Conservation (phyloP, 2,888 invertebrate genomes). For the Apodemia hepburni region DNA sequence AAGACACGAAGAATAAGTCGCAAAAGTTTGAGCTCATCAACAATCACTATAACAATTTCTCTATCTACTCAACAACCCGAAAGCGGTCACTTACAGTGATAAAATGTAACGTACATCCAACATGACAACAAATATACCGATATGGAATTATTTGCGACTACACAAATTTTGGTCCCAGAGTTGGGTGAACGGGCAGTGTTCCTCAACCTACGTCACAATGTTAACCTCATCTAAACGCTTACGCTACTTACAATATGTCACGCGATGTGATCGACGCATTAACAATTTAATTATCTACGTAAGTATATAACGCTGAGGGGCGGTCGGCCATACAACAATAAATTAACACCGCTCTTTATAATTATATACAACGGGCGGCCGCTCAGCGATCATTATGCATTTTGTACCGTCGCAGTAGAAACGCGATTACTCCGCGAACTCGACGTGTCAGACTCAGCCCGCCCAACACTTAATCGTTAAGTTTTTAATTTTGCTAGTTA, state of each 20-base stretch:
- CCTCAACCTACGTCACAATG: constrained; percentile 40
- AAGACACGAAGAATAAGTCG: constrained; percentile 43
- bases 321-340: constrained; percentile 17
- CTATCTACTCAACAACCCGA: constrained; percentile 64
- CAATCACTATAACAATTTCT: constrained; percentile 52
- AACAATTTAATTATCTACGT: constrained; percentile 44
- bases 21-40: constrained; percentile 60
- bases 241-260: constrained; percentile 48
- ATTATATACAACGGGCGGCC: constrained; percentile 17
- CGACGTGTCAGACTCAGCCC: constrained; percentile 21
- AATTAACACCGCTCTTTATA: constrained; percentile 17
- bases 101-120: constrained; percentile 58
- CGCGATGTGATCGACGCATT: constrained; percentile 56
- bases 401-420: constrained; percentile 66
- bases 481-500: no score
- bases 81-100: constrained; percentile 65
- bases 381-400: constrained; percentile 50
- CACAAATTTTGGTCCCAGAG: constrained; percentile 70
- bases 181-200: constrained; percentile 40
- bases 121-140: constrained; percentile 54
- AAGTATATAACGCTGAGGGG: constrained; percentile 29
- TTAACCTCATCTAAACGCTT: constrained; percentile 54
- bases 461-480: background rate
- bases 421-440: constrained; percentile 48
- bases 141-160: constrained; percentile 44